Percentiles rank a stretch among this genome's conserved stretches.
Conservation (phyloP, 1,140 invertebrate genomes). For the Agrilus planipennis region DNA sequence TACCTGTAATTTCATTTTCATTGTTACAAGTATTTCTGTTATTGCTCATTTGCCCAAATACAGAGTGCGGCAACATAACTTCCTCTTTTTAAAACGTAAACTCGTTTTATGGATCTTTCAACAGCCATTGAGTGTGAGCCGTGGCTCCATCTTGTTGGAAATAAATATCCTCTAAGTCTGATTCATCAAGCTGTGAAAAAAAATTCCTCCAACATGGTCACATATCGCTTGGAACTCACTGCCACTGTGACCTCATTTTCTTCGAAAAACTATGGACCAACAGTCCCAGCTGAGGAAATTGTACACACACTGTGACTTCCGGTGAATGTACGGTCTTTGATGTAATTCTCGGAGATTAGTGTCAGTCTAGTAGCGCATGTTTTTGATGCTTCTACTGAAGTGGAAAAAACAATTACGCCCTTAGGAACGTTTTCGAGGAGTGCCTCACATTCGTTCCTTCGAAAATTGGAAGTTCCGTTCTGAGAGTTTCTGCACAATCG, state of each 20-base stretch:
- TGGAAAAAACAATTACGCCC: conserved; percentile 14
- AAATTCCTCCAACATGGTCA: too few relatives aligned
- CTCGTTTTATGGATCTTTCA: too few relatives aligned
- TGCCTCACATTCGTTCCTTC: conserved; percentile 14
- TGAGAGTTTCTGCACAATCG: conserved; percentile 13
- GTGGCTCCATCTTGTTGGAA: too few relatives aligned
- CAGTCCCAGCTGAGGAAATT: neutral
- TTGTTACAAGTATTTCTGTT: too few relatives aligned
- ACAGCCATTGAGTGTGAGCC: too few relatives aligned
- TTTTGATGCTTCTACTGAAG: neutral
- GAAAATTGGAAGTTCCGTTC: conserved; percentile 15
- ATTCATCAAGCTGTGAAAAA: too few relatives aligned
- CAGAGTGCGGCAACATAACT: too few relatives aligned
- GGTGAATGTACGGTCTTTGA: neutral
- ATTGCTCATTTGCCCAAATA: too few relatives aligned
- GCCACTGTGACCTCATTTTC: neutral
- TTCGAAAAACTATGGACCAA: conserved; percentile 1
- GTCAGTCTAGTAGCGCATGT: conserved; percentile 2
- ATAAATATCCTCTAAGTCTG: too few relatives aligned
- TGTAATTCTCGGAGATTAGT: conserved; percentile 2
- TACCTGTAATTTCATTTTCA: too few relatives aligned
- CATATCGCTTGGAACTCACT: too few relatives aligned
- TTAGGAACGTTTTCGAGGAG: conserved; percentile 13
- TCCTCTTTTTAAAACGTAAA: too few relatives aligned
- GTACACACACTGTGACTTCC: neutral